Base-by-base conservation (phyloP, 2,797 vertebrate genomes). In the Trachurus trachurus region DNA sequence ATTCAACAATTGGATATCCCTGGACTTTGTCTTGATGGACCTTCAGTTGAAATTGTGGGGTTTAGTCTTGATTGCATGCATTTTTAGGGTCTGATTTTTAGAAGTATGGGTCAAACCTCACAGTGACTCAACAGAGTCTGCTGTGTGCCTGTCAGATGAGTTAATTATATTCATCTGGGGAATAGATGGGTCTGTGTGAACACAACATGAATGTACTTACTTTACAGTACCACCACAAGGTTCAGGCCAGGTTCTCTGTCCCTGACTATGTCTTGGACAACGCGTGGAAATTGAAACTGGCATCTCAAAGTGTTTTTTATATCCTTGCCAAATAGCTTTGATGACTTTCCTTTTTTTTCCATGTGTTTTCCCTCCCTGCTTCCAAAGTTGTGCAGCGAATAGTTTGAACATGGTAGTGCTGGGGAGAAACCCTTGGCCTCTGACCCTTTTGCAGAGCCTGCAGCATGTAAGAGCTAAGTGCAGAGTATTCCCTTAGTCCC, bases 291-390 rank as follows among this genome's bases (percentile, higher is more conserved):
- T 94, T 94, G 91, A 93, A 94, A 81, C 69, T 95, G 95, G 93
- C 95, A 95, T 91, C 90, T 94, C 87, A 90, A 90, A 94, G 90
- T 94, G 93, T 94, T 93, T 93, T 95, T 94, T 92, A 90, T 90
- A 90, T 88, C 86, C 89, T 79, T 73, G 87, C 88, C 89, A 94
- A 91, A 93, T 88, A 86, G 87, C 89, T 92, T 88, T 89, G 83
- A 93, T 93, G 91, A 85, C 82, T 90, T 76, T 67, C 72, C 69
- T 83, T 88, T 83, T 78, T 78, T 84, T 70, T 75, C 71, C 78
- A 76, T 87, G 79, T 83, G 83, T 89, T 81, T 88, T 85, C 80
- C 87, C 76, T 82, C 59, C 71, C 45, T 76, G 82, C 79, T 50
- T 81, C 57, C 42, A 76, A 67, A 85, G 77, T 66, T 77, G 81